Evolutionary conservation across 2,113 vertebrate genomes (phyloP), one percentile per base, ranked within the genome.

Genomic region (Bambusicola thoracicus): DNA sequence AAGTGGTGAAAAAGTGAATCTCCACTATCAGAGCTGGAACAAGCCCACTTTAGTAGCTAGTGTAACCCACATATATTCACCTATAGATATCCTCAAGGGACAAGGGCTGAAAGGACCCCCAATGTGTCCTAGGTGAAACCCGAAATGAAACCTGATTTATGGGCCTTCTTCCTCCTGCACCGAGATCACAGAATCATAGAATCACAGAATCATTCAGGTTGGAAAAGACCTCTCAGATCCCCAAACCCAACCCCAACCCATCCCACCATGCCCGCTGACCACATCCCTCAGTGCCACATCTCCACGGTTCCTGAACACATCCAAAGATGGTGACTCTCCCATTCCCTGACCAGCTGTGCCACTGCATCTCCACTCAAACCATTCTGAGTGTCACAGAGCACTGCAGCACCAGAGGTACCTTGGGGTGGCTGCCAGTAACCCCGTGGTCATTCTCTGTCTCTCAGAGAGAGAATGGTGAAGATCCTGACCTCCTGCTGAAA

Each of bases 11-110:
- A 74, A 53, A 40, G 32, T 21, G 55, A 43, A 51, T 20, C 8
- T 1, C 20, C 36, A 46, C 20, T n/a, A 30, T 22, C 6, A 6
- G n/a, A 74, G 40, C 36, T 5, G 4, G 25, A 62, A 29, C 12
- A 51, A 6, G 3, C 13, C 4, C 3, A 18, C 7, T 3, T 0
- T 3, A 21, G 56, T 8, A 65, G 22, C 11, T 7, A 25, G 30
- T 22, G 53, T 16, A 63, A n/a, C 32, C 34, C 36, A 3, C 12
- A 24, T 8, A 13, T 7, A 2, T 9, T n/a, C 10, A 34, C 13
- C 0, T 8, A 5, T 0, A 63, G 41, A 11, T 59, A 32, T 40
- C 8, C 29, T 11, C 11, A 8, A 21, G 20, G 25, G 34, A 43
- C 22, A 6, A 11, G 3, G 41, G 43, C 9, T 5, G 17, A 48